Percentiles rank a stretch among this genome's conserved stretches.
Evolutionary conservation across 2,888 invertebrate species (phyloP).

Genomic region (Entomobrya multifasciata): DNA sequence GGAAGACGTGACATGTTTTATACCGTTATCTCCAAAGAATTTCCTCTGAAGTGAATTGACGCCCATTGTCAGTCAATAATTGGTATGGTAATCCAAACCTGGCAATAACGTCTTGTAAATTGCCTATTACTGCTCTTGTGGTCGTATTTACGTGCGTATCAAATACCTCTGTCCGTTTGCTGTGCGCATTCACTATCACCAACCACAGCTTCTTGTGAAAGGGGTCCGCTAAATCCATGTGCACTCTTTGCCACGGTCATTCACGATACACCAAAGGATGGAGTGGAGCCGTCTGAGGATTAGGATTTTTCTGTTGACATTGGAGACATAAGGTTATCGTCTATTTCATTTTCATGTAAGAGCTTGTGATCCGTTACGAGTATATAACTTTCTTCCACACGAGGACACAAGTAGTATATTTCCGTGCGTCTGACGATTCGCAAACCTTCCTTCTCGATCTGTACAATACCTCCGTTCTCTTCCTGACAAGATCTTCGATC

Average conservation of each 20-base stretch:
- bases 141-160: conserved; percentile 13
- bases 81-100: conserved; percentile 53
- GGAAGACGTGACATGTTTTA: conserved; percentile 44
- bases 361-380: conserved; percentile 62
- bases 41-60: conserved; percentile 27
- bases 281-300: conserved; percentile 44
- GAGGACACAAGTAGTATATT: conserved; percentile 50
- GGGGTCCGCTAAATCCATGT: conserved; percentile 70
- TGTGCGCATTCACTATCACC: conserved; percentile 63
- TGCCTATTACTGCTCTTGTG: not conserved
- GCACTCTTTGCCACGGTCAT: conserved; percentile 63
- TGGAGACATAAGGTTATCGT: conserved; percentile 23
- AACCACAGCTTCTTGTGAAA: conserved; percentile 64
- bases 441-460: conserved; percentile 59
- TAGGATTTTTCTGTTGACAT: conserved; percentile 14
- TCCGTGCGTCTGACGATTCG: conserved; percentile 50
- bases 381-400: conserved; percentile 43
- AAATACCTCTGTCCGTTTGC: conserved; percentile 35
- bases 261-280: conserved; percentile 69
- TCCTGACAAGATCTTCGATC: not conserved
- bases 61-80: conserved; percentile 59
- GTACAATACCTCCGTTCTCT: conserved; percentile 51
- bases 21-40: conserved; percentile 33
- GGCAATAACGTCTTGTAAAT: not conserved
- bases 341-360: not conserved